Conservation (phyloP, 2,888 invertebrate genomes). For the Campoletis raptor region DNA sequence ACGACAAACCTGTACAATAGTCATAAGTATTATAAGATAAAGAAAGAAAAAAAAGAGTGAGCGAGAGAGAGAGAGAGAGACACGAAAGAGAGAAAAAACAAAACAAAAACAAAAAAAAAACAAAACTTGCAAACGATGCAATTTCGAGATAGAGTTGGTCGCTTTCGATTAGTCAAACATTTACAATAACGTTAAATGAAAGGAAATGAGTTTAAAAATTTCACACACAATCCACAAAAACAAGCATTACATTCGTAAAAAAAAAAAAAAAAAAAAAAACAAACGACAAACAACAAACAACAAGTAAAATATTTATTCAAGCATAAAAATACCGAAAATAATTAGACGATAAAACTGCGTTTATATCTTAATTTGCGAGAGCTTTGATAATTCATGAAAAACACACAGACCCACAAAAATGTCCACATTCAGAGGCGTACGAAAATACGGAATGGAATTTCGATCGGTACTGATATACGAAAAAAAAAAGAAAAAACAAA, state of each 20-base stretch:
- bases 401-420: conserved; percentile 19
- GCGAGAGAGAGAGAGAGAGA: neutral
- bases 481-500: neutral
- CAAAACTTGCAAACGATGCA: conserved; percentile 6
- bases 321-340: conserved; percentile 72
- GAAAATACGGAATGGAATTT: conserved; percentile 55
- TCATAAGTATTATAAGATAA: conserved; percentile 49
- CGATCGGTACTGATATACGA: conserved; percentile 60
- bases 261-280: conserved; percentile 59
- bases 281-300: conserved; percentile 8
- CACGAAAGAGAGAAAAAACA: conserved; percentile 6
- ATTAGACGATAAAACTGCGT: conserved; percentile 58
- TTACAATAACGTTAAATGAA: conserved; percentile 64
- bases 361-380: conserved; percentile 47
- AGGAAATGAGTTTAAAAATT: conserved; percentile 16
- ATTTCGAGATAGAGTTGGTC: conserved; percentile 64
- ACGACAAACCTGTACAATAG: conserved; percentile 61
- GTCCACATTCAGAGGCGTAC: conserved; percentile 54
- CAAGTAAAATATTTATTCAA: conserved; percentile 73
- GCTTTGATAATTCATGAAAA: conserved; percentile 38
- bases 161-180: conserved; percentile 73
- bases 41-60: conserved; percentile 19
- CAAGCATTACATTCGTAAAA: conserved; percentile 68
- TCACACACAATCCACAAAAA: conserved; percentile 61
- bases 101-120: neutral